A percentile compares a stretch with the other conserved stretches of the same genome.
These are phyloP conservation scores for Coccyzus lansbergi DNA, from an alignment of 2,797 vertebrate genomes.

Conservation along the genomic window DNA sequence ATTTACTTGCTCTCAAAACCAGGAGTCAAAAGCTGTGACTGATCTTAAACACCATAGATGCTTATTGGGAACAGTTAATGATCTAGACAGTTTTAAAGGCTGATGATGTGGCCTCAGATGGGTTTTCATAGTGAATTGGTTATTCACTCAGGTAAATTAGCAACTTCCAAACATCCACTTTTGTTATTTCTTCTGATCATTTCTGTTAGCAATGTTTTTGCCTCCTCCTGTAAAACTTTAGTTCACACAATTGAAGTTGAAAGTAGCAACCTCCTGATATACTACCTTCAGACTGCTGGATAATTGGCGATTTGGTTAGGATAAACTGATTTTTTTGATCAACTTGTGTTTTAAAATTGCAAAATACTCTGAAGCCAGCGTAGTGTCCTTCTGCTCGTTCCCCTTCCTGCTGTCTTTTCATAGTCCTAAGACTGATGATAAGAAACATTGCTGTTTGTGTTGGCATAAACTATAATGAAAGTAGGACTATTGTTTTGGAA, in stretches of 20 bases:
- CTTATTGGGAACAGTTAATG: background rate
- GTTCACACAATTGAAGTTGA: background rate
- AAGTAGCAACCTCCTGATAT: background rate
- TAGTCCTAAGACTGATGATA: background rate
- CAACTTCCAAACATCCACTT: background rate
- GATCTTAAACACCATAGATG: background rate
- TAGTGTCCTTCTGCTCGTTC: background rate
- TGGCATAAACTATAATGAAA: background rate
- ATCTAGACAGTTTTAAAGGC: background rate
- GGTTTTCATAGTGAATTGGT: background rate
- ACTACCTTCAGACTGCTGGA: background rate
- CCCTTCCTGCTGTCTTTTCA: background rate
- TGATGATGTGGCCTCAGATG: background rate
- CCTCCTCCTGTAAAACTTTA: background rate
- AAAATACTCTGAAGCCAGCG: background rate
- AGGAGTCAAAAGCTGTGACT: background rate
- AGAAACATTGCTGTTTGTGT: background rate
- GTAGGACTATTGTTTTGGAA: background rate
- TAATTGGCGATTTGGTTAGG: background rate
- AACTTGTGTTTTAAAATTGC: background rate
- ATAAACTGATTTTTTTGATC: background rate
- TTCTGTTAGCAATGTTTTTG: background rate
- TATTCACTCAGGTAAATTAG: background rate
- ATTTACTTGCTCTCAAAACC: conserved; percentile 24
- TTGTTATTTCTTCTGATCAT: background rate